These are phyloP conservation scores for Pelobates cultripes DNA, from an alignment of 2,797 vertebrate species.

Conservation along the genomic window DNA sequence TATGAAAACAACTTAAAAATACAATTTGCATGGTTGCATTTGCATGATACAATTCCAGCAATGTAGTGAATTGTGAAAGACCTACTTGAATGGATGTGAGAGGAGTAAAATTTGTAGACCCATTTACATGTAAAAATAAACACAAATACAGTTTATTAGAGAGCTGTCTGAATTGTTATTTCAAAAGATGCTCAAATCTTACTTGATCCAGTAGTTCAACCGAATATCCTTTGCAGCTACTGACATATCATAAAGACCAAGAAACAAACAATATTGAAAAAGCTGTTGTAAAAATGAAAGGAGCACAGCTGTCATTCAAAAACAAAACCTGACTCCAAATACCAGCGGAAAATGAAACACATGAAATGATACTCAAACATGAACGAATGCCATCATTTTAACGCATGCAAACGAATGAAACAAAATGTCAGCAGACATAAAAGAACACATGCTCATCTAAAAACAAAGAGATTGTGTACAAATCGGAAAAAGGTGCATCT, in stretches of 20 bases:
- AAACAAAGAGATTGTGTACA: background rate
- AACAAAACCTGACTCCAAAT: slow-evolving; percentile 1
- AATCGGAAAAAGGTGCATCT: background rate
- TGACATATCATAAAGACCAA: background rate
- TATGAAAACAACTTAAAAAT: too few species aligned
- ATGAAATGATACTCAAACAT: background rate
- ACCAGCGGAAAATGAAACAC: background rate
- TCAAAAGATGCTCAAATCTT: background rate
- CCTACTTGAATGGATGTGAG: too few species aligned
- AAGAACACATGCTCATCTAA: background rate
- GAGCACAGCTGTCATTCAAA: background rate
- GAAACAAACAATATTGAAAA: slow-evolving; percentile 21
- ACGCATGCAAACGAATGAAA: background rate
- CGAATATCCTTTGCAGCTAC: background rate
- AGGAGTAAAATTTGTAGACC: too few species aligned
- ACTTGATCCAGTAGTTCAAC: background rate
- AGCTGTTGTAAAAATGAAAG: slow-evolving; percentile 9
- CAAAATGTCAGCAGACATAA: slow-evolving; percentile 7
- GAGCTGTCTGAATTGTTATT: background rate
- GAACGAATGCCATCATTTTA: background rate
- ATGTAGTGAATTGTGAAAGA: too few species aligned
- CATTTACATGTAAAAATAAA: too few species aligned
- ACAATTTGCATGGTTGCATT: too few species aligned
- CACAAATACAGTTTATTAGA: too few species aligned
- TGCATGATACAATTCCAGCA: too few species aligned